Base-by-base conservation (phyloP, 30 jellyfish, hydroid and myxozoan genomes). In the Catostylus mosaicus region DNA sequence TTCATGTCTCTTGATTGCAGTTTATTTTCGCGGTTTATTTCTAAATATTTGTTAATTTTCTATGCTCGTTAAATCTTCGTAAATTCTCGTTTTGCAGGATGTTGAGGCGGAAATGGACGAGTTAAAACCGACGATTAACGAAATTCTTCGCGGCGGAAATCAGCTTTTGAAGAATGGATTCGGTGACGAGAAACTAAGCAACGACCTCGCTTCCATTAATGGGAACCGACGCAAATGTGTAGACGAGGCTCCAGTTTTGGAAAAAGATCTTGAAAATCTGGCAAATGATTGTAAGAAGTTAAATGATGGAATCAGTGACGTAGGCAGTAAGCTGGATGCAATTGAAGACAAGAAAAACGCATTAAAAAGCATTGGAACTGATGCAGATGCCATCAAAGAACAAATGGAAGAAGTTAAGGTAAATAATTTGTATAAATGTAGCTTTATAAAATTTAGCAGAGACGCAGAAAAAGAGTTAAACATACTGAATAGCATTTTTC, bases 61-160 rank as follows among this genome's bases (percentile, higher is more conserved):
- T n/a, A n/a, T n/a, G n/a, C n/a, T n/a, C n/a, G n/a, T n/a, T n/a
- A n/a, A n/a, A n/a, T n/a, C n/a, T n/a, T n/a, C n/a, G n/a, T n/a
- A n/a, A n/a, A n/a, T n/a, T 50, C 30, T 47, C 20, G 14, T 51
- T 50, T 35, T 11, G 48, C 33, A 73, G 90, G 90, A 37, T 10
- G 98, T 86, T 51, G 96, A 91, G 69, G 74, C 91, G 30, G 84
- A 48, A 23, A 63, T 91, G 1, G 94, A 85, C 19, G 95, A 91
- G 51, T 40, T 66, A 24, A 50, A 56, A 22, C 96, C 94, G 9
- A 37, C 78, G 65, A 84, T 91, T 56, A 96, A 86, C 31, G 95
- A 91, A 47, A 45, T 91, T 18, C 67, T 69, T 22, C 67, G 82
- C 29, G 60, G 22, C 22, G 82, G 82, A 1, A 69, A 69, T 38